These are phyloP conservation scores for Myiotriccus ornatus DNA, from an alignment of 2,797 vertebrate genomes.

Conservation along the genomic window DNA sequence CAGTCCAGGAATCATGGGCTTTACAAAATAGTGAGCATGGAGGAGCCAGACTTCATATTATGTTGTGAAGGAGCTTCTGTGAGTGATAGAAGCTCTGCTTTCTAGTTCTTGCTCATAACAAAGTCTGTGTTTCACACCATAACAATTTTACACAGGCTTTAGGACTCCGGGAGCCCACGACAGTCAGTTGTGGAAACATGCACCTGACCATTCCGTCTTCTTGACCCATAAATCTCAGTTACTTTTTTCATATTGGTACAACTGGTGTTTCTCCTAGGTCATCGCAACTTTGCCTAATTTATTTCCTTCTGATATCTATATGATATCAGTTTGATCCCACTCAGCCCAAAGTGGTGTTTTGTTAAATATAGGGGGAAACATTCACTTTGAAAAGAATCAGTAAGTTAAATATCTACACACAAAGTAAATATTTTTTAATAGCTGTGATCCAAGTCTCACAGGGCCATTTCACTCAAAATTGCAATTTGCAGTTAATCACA, in stretches of 20 bases:
- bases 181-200: neutral
- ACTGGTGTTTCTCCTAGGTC: neutral
- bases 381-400: neutral
- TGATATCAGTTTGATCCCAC: neutral
- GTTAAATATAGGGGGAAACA: neutral
- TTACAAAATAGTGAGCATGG: neutral
- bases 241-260: neutral
- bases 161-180: neutral
- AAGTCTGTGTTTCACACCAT: neutral
- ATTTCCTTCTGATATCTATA: neutral
- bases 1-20: neutral
- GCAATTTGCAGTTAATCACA: neutral
- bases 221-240: neutral
- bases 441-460: neutral
- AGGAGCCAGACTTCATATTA: neutral
- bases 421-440: neutral
- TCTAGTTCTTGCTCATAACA: neutral
- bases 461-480: neutral
- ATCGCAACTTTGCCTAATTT: neutral
- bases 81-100: neutral
- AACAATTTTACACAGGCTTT: neutral
- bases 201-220: neutral
- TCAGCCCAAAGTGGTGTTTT: neutral
- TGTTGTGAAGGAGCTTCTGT: neutral
- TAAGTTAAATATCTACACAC: neutral